Percentiles rank a stretch among this genome's conserved stretches.
phyloP scores from a whole-genome alignment of 2,113 vertebrate species.

The Siphamia tubifer region DNA sequence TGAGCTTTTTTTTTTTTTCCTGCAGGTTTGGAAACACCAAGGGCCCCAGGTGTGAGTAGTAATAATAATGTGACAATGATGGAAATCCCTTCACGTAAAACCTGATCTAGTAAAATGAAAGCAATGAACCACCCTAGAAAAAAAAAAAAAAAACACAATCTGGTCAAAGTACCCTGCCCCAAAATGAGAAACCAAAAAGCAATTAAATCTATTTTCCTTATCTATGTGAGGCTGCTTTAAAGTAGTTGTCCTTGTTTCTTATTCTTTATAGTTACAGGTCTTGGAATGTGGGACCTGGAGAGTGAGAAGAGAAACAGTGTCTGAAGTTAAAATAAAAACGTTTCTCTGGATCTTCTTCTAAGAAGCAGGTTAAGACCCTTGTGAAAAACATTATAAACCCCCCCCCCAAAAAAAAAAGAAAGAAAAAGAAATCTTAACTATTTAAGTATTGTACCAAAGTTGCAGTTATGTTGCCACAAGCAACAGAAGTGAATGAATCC shows the following conservation, averaged over 20 bases:
- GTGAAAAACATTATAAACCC: no score
- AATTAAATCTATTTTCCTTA: neutral
- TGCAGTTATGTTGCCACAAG: no score
- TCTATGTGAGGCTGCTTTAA: neutral
- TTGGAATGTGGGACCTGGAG: neutral
- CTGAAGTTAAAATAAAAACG: no score
- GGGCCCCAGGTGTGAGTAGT: slow-evolving; percentile 42
- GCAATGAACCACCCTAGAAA: neutral
- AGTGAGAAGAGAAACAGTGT: no score
- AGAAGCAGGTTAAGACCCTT: no score
- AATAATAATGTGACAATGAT: slow-evolving; percentile 45
- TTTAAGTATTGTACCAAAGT: no score
- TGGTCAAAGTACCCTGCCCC: slow-evolving; percentile 17
- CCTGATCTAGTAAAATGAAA: neutral
- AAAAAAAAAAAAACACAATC: neutral
- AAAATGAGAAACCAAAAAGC: slow-evolving; percentile 5
- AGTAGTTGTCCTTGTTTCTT: no score
- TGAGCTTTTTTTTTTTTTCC: slow-evolving; percentile 30
- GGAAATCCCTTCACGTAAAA: slow-evolving; percentile 3
- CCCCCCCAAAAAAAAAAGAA: no score
- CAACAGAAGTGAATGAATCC: no score
- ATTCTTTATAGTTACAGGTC: no score
- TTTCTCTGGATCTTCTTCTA: no score
- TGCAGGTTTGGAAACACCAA: slow-evolving; percentile 48
- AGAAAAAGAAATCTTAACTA: no score